Conservation (phyloP, 2,888 invertebrate genomes). For the Heliconius charithonia region DNA sequence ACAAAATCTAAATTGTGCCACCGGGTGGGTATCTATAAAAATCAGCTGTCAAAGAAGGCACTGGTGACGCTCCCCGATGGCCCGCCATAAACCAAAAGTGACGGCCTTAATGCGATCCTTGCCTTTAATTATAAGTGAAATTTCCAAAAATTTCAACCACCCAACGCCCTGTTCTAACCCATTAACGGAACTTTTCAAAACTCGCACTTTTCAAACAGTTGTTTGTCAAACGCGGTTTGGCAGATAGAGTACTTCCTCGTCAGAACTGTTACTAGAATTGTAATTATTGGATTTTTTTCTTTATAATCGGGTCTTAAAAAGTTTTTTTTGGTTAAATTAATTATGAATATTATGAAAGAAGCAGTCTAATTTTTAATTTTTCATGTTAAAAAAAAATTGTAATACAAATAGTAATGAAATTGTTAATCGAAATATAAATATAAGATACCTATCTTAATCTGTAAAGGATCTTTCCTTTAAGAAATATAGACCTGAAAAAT, state of each 20-base stretch:
- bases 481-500: too few species aligned
- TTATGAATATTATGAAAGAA: too few species aligned
- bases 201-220: constrained; percentile 70
- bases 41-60: constrained; percentile 57
- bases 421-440: too few species aligned
- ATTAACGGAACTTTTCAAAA: constrained; percentile 72
- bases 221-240: constrained; percentile 44
- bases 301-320: too few species aligned
- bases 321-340: too few species aligned
- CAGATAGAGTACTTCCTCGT: constrained; percentile 27
- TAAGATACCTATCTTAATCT: too few species aligned
- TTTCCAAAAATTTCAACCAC: constrained; percentile 72
- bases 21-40: constrained; percentile 53
- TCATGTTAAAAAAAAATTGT: too few species aligned
- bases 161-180: constrained; percentile 71
- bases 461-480: too few species aligned
- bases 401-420: too few species aligned
- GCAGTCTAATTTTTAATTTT: too few species aligned
- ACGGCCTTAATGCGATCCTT: constrained; percentile 77
- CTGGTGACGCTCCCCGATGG: constrained; percentile 61
- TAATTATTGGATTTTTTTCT: too few species aligned
- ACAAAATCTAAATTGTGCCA: constrained; percentile 36
- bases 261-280: constrained; percentile 13
- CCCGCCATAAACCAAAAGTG: constrained; percentile 76
- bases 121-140: constrained; percentile 78